phyloP scores from a whole-genome alignment of 2,113 vertebrate species.

The Cyanistes caeruleus region DNA sequence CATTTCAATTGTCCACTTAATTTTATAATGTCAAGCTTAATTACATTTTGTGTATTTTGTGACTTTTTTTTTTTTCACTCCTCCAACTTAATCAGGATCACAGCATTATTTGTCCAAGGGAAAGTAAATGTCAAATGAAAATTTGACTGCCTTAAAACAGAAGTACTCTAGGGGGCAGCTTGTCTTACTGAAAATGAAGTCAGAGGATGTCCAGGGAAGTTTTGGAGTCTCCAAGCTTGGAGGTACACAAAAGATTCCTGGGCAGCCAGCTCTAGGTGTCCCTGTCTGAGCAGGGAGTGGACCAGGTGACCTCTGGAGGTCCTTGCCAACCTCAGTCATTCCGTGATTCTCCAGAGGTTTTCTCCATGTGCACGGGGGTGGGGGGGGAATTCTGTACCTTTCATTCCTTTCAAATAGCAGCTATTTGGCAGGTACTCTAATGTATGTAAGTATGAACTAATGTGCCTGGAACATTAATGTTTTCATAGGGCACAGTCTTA shows the following conservation, averaged over 20 bases:
- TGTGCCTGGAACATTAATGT: not conserved
- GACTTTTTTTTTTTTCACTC: not conserved
- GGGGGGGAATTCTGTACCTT: not conserved
- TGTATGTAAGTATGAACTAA: not conserved
- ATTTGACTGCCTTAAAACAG: not conserved
- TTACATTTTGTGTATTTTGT: not conserved
- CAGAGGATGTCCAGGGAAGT: not conserved
- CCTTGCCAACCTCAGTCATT: not conserved
- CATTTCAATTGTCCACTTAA: not conserved
- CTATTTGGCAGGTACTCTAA: not conserved
- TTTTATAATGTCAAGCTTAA: not conserved
- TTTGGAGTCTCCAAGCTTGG: not conserved
- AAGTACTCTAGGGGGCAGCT: not conserved
- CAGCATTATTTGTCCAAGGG: not conserved
- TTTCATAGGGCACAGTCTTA: not conserved
- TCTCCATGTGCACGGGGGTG: fast-evolving
- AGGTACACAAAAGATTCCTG: not conserved
- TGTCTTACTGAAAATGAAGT: not conserved
- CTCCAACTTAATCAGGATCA: not conserved
- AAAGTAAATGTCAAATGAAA: not conserved
- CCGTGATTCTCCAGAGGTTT: not conserved
- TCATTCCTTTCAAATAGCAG: not conserved
- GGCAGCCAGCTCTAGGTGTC: not conserved
- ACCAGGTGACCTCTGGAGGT: not conserved
- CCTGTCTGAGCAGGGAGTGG: not conserved